These are phyloP conservation scores for Drosophila bocqueti DNA, from an alignment of 1,140 invertebrate genomes.

Conservation along the genomic window DNA sequence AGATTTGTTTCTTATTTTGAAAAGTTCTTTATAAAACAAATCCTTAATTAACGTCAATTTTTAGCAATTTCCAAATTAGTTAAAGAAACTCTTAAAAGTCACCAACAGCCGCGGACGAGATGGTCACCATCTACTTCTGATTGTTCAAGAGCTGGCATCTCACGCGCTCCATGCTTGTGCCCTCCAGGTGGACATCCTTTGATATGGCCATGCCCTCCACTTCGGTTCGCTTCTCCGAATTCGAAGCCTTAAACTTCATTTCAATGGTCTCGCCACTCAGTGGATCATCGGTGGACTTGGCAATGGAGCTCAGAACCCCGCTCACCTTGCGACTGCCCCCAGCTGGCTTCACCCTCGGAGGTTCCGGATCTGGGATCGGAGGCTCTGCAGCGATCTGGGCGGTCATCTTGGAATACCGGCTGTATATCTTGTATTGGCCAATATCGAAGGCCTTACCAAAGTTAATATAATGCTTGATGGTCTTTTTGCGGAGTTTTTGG, in stretches of 20 bases:
- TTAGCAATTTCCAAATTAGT: neutral
- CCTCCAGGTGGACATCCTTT: conserved; percentile 20
- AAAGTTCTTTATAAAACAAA: neutral
- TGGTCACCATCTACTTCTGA: neutral
- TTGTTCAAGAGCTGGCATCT: conserved; percentile 1
- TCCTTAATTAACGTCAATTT: neutral
- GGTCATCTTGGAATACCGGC: conserved; percentile 36
- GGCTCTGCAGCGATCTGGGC: neutral
- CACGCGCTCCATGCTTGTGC: conserved; percentile 8
- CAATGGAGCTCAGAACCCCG: conserved; percentile 44
- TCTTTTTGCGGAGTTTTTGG: conserved; percentile 36
- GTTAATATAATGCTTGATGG: conserved; percentile 30
- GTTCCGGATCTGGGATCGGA: neutral
- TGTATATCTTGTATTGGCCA: conserved; percentile 44
- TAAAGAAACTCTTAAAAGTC: too few species aligned
- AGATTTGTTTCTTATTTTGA: neutral
- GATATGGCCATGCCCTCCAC: conserved; percentile 18
- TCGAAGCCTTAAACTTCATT: conserved; percentile 11
- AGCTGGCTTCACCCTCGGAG: neutral
- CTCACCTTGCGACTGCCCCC: neutral
- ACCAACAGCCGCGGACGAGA: neutral
- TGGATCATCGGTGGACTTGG: conserved; percentile 40
- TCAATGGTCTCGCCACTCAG: conserved; percentile 54
- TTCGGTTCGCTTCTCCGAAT: neutral
- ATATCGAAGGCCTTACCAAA: conserved; percentile 40